Percentiles rank a stretch among this genome's conserved stretches.
phyloP scores from a whole-genome alignment of 1,140 invertebrate genomes.

The Nasonia vitripennis region DNA sequence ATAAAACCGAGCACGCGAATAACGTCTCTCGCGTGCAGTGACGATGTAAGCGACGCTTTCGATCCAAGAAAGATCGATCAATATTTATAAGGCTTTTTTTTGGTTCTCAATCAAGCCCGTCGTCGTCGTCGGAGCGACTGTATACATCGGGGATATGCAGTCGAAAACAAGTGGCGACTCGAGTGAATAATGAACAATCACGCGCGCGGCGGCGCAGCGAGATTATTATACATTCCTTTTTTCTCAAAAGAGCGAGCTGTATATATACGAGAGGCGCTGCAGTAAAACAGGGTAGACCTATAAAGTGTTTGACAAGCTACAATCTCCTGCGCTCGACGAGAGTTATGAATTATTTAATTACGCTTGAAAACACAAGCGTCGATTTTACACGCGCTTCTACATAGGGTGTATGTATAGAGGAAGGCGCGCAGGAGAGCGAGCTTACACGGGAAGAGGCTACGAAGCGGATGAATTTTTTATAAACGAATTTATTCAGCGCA shows the following conservation, averaged over 20 bases:
- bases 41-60: background rate
- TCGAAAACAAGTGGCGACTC: background rate
- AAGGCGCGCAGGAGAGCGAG: background rate
- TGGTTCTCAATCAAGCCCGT: slow-evolving; percentile 14
- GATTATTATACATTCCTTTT: too few species aligned
- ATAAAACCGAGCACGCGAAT: background rate
- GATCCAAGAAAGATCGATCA: slow-evolving; percentile 20
- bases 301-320: too few species aligned
- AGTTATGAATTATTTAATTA: background rate
- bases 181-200: slow-evolving; percentile 1
- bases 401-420: background rate
- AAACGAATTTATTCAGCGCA: background rate
- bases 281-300: too few species aligned
- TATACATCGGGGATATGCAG: background rate
- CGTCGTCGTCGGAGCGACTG: background rate
- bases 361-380: background rate
- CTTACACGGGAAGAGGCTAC: background rate
- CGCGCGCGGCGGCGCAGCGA: too few species aligned
- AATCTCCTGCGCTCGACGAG: too few species aligned
- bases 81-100: slow-evolving; percentile 37
- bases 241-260: too few species aligned
- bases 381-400: background rate
- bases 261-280: too few species aligned
- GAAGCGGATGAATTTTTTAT: background rate
- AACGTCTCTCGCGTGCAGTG: background rate